Conservation (phyloP, 2,888 invertebrate genomes). For the Zaprionus bogoriensis region DNA sequence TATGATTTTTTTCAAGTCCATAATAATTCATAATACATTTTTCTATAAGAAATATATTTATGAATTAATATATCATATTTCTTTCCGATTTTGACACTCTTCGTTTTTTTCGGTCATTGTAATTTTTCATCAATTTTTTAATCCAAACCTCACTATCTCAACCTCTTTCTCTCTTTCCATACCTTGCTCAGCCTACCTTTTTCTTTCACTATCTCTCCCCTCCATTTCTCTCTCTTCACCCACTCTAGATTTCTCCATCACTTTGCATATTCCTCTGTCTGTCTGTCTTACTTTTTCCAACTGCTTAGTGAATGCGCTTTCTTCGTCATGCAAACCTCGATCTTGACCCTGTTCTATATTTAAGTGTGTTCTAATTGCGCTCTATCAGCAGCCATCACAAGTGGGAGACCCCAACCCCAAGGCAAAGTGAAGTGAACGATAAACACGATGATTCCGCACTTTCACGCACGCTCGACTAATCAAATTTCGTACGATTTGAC, state of each 20-base stretch:
- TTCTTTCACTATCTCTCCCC: neutral
- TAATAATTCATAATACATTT: too few species aligned
- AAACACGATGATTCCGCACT: slow-evolving; percentile 6
- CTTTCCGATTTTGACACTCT: too few species aligned
- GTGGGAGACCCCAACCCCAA: slow-evolving; percentile 15
- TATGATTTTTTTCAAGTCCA: too few species aligned
- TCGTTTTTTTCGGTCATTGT: too few species aligned
- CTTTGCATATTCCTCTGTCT: neutral
- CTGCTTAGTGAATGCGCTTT: too few species aligned
- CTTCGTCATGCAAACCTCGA: neutral
- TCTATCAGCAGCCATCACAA: slow-evolving; percentile 28
- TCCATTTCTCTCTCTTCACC: neutral
- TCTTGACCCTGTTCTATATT: slow-evolving; percentile 18
- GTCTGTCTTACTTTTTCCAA: neutral
- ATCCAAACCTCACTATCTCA: too few species aligned
- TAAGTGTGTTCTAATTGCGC: slow-evolving; percentile 22
- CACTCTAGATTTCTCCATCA: neutral
- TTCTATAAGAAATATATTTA: too few species aligned
- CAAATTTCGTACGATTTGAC: slow-evolving; percentile 4
- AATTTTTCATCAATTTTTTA: too few species aligned
- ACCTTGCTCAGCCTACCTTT: too few species aligned
- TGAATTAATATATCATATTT: too few species aligned
- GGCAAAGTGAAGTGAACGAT: neutral
- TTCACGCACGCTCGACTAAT: neutral
- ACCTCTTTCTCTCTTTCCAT: too few species aligned